Conservation (phyloP, 2,113 vertebrate genomes). For the Laticauda laticaudata region DNA sequence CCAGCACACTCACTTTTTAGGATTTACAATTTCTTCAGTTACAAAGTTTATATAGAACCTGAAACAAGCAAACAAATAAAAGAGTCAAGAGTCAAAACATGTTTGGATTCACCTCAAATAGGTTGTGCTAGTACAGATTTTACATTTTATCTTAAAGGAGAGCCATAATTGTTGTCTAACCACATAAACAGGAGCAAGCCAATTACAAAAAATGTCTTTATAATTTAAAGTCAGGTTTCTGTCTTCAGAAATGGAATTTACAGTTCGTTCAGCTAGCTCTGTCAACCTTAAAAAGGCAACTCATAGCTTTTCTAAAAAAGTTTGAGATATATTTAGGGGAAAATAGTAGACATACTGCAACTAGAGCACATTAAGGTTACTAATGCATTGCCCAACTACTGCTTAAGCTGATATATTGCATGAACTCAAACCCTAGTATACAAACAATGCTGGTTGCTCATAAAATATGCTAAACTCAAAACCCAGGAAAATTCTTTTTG, state of each 20-base stretch:
- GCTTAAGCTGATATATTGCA: background rate
- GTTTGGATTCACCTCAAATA: background rate
- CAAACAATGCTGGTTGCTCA: background rate
- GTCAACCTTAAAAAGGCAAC: background rate
- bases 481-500: background rate
- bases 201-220: background rate
- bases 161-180: background rate
- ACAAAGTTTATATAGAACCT: slow-evolving; percentile 73
- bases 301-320: background rate
- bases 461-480: background rate
- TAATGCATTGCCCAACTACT: background rate
- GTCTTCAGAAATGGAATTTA: background rate
- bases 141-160: background rate
- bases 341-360: background rate
- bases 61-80: background rate
- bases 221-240: background rate
- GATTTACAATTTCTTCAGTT: slow-evolving; percentile 74
- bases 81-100: background rate
- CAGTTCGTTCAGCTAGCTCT: background rate
- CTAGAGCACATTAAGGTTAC: background rate
- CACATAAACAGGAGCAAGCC: background rate
- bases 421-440: background rate
- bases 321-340: background rate
- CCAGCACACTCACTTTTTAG: slow-evolving; percentile 62
- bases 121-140: background rate